These are phyloP conservation scores for Oryzias celebensis DNA, from an alignment of 2,113 vertebrate species.

Conservation along the genomic window DNA sequence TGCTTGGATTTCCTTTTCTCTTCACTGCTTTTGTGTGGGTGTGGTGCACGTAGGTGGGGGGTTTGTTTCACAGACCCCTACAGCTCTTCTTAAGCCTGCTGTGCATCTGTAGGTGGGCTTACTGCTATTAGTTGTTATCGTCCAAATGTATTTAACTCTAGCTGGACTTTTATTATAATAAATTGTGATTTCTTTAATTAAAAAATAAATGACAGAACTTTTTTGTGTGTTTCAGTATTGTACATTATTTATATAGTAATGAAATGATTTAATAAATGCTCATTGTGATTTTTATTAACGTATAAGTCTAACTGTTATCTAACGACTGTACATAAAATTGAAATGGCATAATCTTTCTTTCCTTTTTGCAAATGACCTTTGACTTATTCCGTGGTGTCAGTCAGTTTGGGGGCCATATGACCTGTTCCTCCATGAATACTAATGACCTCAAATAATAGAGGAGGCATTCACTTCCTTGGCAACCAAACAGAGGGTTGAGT, in stretches of 20 bases:
- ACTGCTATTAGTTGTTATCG: too few relatives aligned
- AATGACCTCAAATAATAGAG: slow-evolving; percentile 42
- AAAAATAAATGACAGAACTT: too few relatives aligned
- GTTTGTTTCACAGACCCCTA: too few relatives aligned
- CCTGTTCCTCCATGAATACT: slow-evolving; percentile 48
- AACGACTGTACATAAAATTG: slow-evolving; percentile 21
- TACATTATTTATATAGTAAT: slow-evolving; percentile 31
- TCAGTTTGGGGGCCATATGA: slow-evolving; percentile 48
- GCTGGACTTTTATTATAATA: too few relatives aligned
- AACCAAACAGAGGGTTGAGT: slow-evolving; percentile 37
- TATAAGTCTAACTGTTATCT: neutral
- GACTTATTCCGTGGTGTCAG: slow-evolving; percentile 46
- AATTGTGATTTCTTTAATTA: too few relatives aligned
- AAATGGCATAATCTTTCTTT: slow-evolving; percentile 29
- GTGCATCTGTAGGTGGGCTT: too few relatives aligned
- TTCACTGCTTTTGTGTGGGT: too few relatives aligned
- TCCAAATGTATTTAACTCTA: too few relatives aligned
- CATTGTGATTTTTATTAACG: neutral
- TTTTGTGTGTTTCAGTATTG: neutral
- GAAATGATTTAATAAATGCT: slow-evolving; percentile 23
- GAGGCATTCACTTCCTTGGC: slow-evolving; percentile 39
- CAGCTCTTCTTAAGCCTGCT: too few relatives aligned
- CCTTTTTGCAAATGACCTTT: slow-evolving; percentile 38
- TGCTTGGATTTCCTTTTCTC: too few relatives aligned
- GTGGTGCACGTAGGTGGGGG: too few relatives aligned